Evolutionary conservation across 37 sponge, comb jelly and placozoan species (phyloP).

Genomic region (Trichoplax adhaerens): DNA sequence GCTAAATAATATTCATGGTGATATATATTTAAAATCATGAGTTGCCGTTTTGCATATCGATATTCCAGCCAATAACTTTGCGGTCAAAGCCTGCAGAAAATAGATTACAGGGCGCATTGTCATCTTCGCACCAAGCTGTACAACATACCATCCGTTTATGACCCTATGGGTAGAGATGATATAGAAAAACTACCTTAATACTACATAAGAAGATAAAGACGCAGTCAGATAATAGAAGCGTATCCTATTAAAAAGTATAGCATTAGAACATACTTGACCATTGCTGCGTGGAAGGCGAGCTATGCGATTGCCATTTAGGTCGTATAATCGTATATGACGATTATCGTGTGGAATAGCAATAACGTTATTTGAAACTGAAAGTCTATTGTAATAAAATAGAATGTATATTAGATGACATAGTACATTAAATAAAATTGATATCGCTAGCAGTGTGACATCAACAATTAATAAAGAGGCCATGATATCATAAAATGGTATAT

Average conservation of each 20-base stretch:
- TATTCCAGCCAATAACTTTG: slow-evolving; percentile 56
- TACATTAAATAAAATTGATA: too few species aligned
- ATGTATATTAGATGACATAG: neutral
- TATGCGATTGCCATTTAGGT: slow-evolving; percentile 41
- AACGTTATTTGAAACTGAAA: slow-evolving; percentile 42
- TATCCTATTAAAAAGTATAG: neutral
- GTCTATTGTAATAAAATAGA: slow-evolving; percentile 7
- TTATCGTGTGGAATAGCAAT: slow-evolving; percentile 69
- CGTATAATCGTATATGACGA: slow-evolving; percentile 58
- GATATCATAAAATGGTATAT: too few species aligned
- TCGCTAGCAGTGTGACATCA: too few species aligned
- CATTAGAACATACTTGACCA: slow-evolving; percentile 28
- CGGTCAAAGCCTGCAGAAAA: slow-evolving; percentile 59
- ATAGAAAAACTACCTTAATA: too few species aligned
- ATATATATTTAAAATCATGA: too few species aligned
- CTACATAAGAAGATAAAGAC: neutral
- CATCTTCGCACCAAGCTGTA: slow-evolving; percentile 44
- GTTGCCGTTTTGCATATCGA: neutral
- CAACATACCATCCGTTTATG: slow-evolving; percentile 58
- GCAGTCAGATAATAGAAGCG: neutral
- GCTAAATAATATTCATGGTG: too few species aligned
- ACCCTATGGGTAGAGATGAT: slow-evolving; percentile 18
- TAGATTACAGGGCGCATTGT: slow-evolving; percentile 30
- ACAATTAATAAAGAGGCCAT: too few species aligned
- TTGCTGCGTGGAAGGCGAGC: slow-evolving; percentile 24